phyloP scores from a whole-genome alignment of 1,140 invertebrate genomes.

The Drosophila ercepeae region DNA sequence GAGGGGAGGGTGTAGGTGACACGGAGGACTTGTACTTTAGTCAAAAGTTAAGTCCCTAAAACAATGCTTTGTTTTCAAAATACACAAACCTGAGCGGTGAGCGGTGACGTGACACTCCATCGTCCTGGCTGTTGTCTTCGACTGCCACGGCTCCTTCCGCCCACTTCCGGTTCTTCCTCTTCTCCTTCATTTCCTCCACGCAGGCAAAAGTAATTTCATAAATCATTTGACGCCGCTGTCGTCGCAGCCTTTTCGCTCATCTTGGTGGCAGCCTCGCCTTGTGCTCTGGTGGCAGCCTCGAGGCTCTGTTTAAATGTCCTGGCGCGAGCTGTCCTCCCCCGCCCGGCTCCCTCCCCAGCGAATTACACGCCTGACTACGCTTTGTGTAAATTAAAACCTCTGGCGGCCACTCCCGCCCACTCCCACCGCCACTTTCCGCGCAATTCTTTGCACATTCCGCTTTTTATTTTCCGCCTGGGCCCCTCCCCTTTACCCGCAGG shows the following conservation, averaged over 20 bases:
- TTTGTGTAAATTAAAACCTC: conserved; percentile 82
- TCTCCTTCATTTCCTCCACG: background rate
- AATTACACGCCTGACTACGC: conserved; percentile 79
- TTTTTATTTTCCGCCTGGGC: conserved; percentile 3
- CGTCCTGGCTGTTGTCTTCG: background rate
- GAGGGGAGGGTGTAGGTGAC: too few species aligned
- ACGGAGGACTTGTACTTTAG: background rate
- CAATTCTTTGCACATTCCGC: conserved; percentile 15
- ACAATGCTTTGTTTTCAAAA: background rate
- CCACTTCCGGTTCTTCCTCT: background rate
- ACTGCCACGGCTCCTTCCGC: background rate
- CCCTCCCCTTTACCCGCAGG: conserved; percentile 45
- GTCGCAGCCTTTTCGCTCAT: conserved; percentile 8
- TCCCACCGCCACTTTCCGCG: background rate
- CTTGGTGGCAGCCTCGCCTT: conserved; percentile 10
- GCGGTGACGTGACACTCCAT: background rate
- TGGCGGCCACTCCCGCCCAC: conserved; percentile 60
- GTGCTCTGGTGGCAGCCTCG: conserved; percentile 48
- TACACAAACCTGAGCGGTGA: background rate
- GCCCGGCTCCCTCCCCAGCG: conserved; percentile 9
- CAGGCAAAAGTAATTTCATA: conserved; percentile 81
- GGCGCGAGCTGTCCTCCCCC: conserved; percentile 14
- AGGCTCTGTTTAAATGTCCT: conserved; percentile 78
- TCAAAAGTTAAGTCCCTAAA: background rate
- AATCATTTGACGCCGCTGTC: conserved; percentile 79